Conservation (phyloP, 2,113 vertebrate genomes). For the Lontra canadensis region DNA sequence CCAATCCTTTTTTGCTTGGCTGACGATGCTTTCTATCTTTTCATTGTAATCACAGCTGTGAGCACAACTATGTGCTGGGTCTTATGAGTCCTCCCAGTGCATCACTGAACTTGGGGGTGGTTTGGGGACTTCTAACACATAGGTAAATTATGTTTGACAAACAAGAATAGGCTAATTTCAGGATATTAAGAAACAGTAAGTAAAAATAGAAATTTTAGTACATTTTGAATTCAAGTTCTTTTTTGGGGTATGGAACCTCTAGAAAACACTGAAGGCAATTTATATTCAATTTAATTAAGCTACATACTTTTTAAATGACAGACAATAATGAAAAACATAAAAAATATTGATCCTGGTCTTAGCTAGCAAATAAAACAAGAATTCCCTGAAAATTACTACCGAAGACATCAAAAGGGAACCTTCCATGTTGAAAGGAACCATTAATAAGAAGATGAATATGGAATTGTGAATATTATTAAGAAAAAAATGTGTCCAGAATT, state of each 20-base stretch:
- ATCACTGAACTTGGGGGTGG: not conserved
- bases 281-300: not conserved
- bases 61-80: not conserved
- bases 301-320: not conserved
- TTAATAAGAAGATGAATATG: not conserved
- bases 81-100: not conserved
- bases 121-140: not conserved
- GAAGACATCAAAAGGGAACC: not conserved
- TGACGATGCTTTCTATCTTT: not conserved
- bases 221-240: not conserved
- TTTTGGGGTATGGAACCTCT: not conserved
- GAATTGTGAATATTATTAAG: not conserved
- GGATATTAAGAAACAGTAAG: not conserved
- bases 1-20: not conserved
- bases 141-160: not conserved
- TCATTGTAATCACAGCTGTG: not conserved
- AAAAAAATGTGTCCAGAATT: not conserved
- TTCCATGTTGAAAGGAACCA: not conserved
- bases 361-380: conserved; percentile 7
- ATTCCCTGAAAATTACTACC: conserved; percentile 28
- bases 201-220: not conserved
- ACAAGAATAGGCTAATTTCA: not conserved
- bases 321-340: conserved; percentile 9
- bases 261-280: not conserved
- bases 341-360: not conserved